These are phyloP conservation scores for Calameuta filiformis DNA, from an alignment of 2,888 invertebrate species.

Conservation along the genomic window DNA sequence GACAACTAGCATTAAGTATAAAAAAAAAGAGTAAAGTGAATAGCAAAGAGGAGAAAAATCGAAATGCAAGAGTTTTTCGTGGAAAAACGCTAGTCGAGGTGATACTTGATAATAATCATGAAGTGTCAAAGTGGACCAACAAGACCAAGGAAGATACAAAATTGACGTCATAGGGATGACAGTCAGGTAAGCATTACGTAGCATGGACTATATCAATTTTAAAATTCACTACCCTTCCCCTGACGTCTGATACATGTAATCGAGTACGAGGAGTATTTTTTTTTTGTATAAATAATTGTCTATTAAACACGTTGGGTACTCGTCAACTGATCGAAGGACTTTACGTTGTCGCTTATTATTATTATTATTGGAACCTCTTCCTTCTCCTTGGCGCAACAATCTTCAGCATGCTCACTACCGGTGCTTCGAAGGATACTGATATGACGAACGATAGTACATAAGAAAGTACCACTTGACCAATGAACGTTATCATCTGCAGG, in stretches of 20 bases:
- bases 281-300: background rate
- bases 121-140: background rate
- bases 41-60: background rate
- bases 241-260: background rate
- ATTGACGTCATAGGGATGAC: background rate
- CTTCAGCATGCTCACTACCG: conserved; percentile 85
- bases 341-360: background rate
- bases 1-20: background rate
- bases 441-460: conserved; percentile 82
- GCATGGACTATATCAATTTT: background rate
- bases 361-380: conserved; percentile 52
- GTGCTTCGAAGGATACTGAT: conserved; percentile 86
- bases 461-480: conserved; percentile 84
- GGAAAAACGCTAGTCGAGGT: background rate
- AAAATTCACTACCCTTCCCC: background rate
- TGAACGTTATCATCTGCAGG: conserved; percentile 79
- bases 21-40: background rate
- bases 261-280: background rate
- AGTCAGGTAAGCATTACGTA: background rate
- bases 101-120: background rate
- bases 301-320: background rate
- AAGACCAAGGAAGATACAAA: background rate
- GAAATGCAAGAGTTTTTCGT: background rate
- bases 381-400: conserved; percentile 67
- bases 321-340: background rate